A percentile compares a stretch with the other conserved stretches of the same genome.
Conservation (phyloP, 92 coral and sea anemone species). For the Phenganax marumi region DNA sequence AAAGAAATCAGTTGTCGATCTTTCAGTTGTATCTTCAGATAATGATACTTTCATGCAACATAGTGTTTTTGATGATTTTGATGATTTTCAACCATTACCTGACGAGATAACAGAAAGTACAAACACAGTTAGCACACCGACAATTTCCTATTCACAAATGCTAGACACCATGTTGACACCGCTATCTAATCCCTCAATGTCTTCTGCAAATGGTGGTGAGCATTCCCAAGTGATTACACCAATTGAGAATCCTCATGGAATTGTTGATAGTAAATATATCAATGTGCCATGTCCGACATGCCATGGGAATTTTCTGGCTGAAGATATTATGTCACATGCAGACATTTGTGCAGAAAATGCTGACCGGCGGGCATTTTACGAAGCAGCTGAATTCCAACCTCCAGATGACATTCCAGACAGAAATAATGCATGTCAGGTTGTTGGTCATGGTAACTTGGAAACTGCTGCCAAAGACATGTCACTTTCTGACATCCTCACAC, state of each 20-base stretch:
- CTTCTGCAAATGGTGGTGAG: neutral
- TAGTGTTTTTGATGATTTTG: neutral
- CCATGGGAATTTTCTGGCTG: neutral
- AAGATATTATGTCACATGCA: neutral
- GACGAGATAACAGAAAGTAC: too few relatives aligned
- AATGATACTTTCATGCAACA: neutral
- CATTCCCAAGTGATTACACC: neutral
- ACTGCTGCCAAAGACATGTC: neutral
- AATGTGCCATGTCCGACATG: neutral
- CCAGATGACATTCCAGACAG: neutral
- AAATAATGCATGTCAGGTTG: neutral
- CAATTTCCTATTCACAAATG: neutral
- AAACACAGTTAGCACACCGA: neutral
- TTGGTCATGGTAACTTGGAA: neutral
- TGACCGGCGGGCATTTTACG: neutral
- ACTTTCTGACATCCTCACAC: slow-evolving; percentile 39
- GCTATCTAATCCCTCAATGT: neutral
- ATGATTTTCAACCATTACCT: neutral
- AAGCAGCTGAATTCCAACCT: neutral
- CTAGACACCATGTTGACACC: neutral
- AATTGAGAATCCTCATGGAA: too few relatives aligned
- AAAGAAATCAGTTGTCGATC: neutral
- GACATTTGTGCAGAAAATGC: neutral
- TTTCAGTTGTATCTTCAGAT: neutral
- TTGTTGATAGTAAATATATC: neutral